Evolutionary conservation across 1,140 invertebrate genomes (phyloP), one percentile per base, ranked within the genome.

Genomic region (Atopsyche davidsoni): DNA sequence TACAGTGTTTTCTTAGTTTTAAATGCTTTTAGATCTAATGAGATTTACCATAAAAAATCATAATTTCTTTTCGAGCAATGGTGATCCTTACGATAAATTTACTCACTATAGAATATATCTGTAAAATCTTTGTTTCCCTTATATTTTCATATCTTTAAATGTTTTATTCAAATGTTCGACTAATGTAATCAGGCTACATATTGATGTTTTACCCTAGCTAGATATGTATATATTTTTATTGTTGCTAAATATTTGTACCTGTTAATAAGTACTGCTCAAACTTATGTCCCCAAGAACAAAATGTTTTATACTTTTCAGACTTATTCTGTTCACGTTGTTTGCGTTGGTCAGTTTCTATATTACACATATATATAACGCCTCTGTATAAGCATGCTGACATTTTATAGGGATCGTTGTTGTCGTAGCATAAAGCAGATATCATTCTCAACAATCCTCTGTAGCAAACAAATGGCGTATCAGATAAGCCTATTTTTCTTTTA

Each of bases 181-280:
- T 14, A n/a, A 19, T 34, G 21, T 38, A 3, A 43, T 44, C 48
- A n/a, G n/a, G n/a, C n/a, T n/a, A n/a, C n/a, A n/a, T n/a, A n/a
- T n/a, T n/a, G n/a, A n/a, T n/a, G n/a, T n/a, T n/a, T n/a, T n/a
- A n/a, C n/a, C n/a, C n/a, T n/a, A n/a, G n/a, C n/a, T n/a, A n/a
- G n/a, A n/a, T n/a, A n/a, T n/a, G n/a, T n/a, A n/a, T n/a, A n/a
- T n/a, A n/a, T n/a, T n/a, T n/a, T n/a, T n/a, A n/a, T n/a, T n/a
- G n/a, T n/a, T n/a, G n/a, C n/a, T n/a, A n/a, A n/a, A n/a, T n/a
- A n/a, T n/a, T n/a, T n/a, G 57, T 63, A 84, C 79, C 73, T 60
- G 80, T 68, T 23, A 82, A 66, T 45, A 90, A 60, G 63, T 79
- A 91, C 53, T 89, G 84, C 62, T 92, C 88, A 77, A 92, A 92